These are phyloP conservation scores for Sturmia bella DNA, from an alignment of 2,888 invertebrate genomes.

Conservation along the genomic window DNA sequence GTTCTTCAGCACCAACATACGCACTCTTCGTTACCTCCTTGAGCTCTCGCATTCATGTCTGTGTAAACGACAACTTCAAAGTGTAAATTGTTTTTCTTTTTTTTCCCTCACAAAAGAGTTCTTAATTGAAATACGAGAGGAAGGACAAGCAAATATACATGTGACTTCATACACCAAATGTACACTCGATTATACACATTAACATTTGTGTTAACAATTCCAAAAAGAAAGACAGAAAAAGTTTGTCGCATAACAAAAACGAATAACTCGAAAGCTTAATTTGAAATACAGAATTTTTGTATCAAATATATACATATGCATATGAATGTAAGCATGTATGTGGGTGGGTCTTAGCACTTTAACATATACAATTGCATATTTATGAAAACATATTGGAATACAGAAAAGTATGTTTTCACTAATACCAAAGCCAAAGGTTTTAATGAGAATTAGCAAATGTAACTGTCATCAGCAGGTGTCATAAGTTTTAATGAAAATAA, in stretches of 20 bases:
- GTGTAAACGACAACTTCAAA: constrained; percentile 37
- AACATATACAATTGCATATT: not conserved
- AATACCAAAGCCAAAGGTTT: constrained; percentile 43
- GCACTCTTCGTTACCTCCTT: not conserved
- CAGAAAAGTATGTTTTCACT: constrained; percentile 13
- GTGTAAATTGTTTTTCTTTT: constrained; percentile 6
- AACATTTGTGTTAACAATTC: not conserved
- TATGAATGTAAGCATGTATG: not conserved
- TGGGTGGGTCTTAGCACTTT: not conserved
- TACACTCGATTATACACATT: not conserved
- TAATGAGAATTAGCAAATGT: constrained; percentile 66
- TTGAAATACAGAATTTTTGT: constrained; percentile 13
- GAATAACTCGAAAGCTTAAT: not conserved
- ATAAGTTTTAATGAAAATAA: constrained; percentile 57
- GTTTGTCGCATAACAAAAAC: not conserved
- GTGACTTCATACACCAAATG: no score
- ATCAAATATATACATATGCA: constrained; percentile 1
- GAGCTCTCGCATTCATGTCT: not conserved
- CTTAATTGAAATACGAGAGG: constrained; percentile 10
- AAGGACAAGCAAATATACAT: not conserved
- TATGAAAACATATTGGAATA: constrained; percentile 7
- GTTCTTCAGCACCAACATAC: not conserved
- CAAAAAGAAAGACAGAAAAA: not conserved
- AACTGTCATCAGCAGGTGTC: constrained; percentile 67
- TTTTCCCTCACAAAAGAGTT: not conserved